Percentiles rank a stretch among this genome's conserved stretches.
Conservation (phyloP, 2,797 vertebrate species). For the Catostomus latipinnis region DNA sequence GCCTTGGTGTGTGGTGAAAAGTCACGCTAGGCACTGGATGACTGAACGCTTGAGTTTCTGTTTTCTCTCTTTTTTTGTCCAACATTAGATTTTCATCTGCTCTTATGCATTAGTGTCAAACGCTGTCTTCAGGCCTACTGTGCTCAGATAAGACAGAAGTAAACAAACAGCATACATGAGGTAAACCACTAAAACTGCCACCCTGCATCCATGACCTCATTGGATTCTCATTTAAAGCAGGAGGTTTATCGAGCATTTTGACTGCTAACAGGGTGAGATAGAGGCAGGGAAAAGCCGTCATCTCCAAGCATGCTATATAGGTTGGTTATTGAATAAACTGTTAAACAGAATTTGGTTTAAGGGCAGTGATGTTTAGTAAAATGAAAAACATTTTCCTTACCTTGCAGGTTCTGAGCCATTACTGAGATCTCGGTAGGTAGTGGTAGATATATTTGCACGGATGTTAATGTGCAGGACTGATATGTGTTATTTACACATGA, state of each 20-base stretch:
- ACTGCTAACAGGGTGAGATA: slow-evolving; percentile 12
- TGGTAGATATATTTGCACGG: no score
- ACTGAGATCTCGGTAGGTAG: not conserved
- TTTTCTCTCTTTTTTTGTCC: not conserved
- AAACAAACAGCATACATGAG: slow-evolving; percentile 9
- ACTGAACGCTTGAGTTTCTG: not conserved
- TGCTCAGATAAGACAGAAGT: not conserved
- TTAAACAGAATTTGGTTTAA: slow-evolving; percentile 23
- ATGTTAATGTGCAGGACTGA: no score
- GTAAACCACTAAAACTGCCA: not conserved
- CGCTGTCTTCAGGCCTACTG: slow-evolving; percentile 13
- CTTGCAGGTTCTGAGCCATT: not conserved
- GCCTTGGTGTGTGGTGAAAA: slow-evolving; percentile 1
- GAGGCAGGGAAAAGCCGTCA: not conserved
- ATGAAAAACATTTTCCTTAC: not conserved
- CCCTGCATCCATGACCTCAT: slow-evolving; percentile 8
- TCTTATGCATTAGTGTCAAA: slow-evolving; percentile 23
- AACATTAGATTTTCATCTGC: slow-evolving; percentile 30
- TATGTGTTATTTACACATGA: no score
- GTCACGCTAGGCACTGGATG: not conserved
- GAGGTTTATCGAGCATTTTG: slow-evolving; percentile 33
- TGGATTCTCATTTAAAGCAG: slow-evolving; percentile 39
- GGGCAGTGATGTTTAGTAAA: slow-evolving; percentile 3
- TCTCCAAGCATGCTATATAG: slow-evolving; percentile 1
- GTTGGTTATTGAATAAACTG: slow-evolving; percentile 6